Evolutionary conservation across 2,797 vertebrate species (phyloP).

Genomic region (Gambusia yucatana): DNA sequence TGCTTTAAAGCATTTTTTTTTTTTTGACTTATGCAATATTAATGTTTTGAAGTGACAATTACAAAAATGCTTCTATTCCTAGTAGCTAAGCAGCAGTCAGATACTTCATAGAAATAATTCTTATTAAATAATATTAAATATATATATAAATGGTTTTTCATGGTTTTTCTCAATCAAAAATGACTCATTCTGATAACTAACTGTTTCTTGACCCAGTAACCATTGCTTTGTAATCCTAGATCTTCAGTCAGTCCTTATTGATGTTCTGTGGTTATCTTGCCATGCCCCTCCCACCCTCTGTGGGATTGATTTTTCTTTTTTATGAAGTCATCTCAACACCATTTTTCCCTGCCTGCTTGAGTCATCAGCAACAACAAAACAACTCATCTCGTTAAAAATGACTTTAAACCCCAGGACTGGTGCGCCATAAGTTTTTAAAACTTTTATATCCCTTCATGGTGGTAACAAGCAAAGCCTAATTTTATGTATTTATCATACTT

Average conservation of each 20-base stretch:
- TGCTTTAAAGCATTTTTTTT: background rate
- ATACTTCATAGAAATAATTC: background rate
- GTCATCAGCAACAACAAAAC: conserved; percentile 1
- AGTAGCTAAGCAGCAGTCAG: background rate
- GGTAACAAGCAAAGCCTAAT: background rate
- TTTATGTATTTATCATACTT: background rate
- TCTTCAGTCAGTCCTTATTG: background rate
- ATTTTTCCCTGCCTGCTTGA: background rate
- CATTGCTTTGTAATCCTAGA: background rate
- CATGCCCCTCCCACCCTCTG: background rate
- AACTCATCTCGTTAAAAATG: background rate
- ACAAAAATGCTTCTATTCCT: background rate
- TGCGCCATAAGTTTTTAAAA: background rate
- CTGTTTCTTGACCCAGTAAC: background rate
- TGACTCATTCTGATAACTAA: background rate
- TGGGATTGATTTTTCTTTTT: background rate
- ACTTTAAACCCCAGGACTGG: background rate
- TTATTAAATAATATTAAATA: background rate
- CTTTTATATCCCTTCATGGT: background rate
- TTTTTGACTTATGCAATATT: background rate
- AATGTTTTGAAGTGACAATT: background rate
- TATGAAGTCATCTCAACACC: background rate
- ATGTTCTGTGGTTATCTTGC: background rate
- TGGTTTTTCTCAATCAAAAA: background rate
- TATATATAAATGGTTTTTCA: too few relatives aligned